A percentile compares a stretch with the other conserved stretches of the same genome.
Conservation (phyloP, 2,888 invertebrate genomes). For the Allophyes oxyacanthae region DNA sequence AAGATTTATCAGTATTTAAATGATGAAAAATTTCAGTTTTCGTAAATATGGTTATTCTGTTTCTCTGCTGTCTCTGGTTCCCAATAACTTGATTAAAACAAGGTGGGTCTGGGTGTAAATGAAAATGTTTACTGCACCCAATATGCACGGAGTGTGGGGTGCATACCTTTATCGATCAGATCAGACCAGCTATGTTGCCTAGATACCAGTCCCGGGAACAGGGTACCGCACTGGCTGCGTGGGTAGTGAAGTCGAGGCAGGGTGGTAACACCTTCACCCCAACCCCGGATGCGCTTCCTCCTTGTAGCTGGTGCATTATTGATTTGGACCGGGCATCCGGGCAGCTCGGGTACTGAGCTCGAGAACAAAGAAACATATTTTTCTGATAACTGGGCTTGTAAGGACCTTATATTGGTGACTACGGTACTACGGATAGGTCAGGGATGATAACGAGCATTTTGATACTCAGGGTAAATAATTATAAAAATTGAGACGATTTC, state of each 20-base stretch:
- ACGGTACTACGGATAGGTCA: too few relatives aligned
- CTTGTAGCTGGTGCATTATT: constrained; percentile 14
- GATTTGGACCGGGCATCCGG: constrained; percentile 7
- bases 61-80: too few relatives aligned
- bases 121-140: neutral
- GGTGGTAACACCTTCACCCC: constrained; percentile 4
- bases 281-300: too few relatives aligned
- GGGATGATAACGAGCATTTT: too few relatives aligned
- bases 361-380: constrained; percentile 10
- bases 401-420: too few relatives aligned
- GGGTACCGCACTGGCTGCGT: neutral
- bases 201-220: constrained; percentile 3
- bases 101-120: neutral
- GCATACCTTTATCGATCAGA: constrained; percentile 23
- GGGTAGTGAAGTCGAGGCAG: neutral
- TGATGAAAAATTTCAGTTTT: too few relatives aligned
- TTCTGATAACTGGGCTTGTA: too few relatives aligned
- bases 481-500: too few relatives aligned
- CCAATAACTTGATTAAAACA: too few relatives aligned
- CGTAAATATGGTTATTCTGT: too few relatives aligned
- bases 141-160: constrained; percentile 1
- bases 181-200: constrained; percentile 9
- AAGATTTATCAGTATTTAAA: too few relatives aligned
- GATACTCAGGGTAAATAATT: too few relatives aligned
- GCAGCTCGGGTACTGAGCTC: neutral